A percentile compares a stretch with the other conserved stretches of the same genome.
Conservation (phyloP, 2,113 vertebrate species). For the Chloroceryle aenea region DNA sequence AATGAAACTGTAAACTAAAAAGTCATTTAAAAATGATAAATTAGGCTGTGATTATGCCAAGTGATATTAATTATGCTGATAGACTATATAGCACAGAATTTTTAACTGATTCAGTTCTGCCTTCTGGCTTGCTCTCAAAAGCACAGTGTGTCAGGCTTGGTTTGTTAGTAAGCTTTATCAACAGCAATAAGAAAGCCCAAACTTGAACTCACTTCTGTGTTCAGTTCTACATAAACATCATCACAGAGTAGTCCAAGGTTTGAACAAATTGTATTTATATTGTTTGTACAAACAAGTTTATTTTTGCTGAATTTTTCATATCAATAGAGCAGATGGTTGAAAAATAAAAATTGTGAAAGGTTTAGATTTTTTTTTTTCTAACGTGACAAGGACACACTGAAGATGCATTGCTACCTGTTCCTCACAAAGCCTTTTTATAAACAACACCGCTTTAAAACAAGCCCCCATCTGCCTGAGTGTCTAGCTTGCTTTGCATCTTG, state of each 20-base stretch:
- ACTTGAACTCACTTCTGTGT: not conserved
- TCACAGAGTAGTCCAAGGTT: not conserved
- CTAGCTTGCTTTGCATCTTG: not conserved
- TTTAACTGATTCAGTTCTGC: not conserved
- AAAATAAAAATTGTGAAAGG: not conserved
- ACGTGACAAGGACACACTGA: not conserved
- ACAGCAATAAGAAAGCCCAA: not conserved
- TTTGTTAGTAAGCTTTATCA: not conserved
- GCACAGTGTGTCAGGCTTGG: not conserved
- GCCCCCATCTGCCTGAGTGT: not conserved
- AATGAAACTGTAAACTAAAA: conserved; percentile 28
- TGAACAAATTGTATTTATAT: not conserved
- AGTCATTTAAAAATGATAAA: conserved; percentile 53
- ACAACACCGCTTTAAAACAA: not conserved
- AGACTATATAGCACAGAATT: not conserved
- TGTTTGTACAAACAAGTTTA: not conserved
- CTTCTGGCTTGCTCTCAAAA: not conserved
- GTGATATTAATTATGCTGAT: conserved; percentile 64
- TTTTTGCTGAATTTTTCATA: not conserved
- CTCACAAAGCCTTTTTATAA: not conserved
- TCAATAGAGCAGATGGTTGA: not conserved
- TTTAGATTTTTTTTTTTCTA: not conserved
- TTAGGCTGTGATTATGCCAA: conserved; percentile 34
- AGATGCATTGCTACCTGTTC: not conserved
- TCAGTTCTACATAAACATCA: not conserved